A percentile compares a stretch with the other conserved stretches of the same genome.
Conservation (phyloP, 2,797 vertebrate species). For the Mormyrus hasselquistii region DNA sequence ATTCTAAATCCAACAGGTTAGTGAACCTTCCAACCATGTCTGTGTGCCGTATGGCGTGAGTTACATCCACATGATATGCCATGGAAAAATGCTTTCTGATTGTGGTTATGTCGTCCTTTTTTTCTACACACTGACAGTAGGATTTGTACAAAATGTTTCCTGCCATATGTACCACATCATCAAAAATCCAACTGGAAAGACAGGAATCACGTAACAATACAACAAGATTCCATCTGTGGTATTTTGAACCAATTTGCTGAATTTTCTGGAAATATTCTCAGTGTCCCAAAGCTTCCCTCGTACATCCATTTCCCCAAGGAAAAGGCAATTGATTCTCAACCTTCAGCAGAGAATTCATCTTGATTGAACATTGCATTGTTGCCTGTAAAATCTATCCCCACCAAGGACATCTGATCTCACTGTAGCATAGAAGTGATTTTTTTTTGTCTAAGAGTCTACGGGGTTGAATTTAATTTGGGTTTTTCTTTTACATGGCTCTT, state of each 20-base stretch:
- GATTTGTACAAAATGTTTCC: neutral
- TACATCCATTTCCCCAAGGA: slow-evolving; percentile 15
- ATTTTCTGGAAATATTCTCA: neutral
- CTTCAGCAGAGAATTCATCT: neutral
- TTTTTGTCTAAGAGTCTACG: slow-evolving; percentile 14
- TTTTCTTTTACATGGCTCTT: slow-evolving; percentile 19
- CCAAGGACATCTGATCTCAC: slow-evolving; percentile 24
- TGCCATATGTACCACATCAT: neutral
- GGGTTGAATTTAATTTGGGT: slow-evolving; percentile 9
- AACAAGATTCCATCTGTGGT: neutral
- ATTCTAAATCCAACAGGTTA: neutral
- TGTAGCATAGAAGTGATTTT: neutral
- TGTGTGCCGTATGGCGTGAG: neutral
- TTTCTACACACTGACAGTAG: neutral
- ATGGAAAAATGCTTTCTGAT: neutral
- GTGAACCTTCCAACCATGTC: neutral
- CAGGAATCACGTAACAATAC: neutral
- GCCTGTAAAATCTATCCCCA: neutral
- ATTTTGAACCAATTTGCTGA: neutral
- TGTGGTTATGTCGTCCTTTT: neutral
- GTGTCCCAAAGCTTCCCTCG: neutral
- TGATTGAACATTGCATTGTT: neutral
- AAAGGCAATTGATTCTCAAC: neutral
- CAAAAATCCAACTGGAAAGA: neutral
- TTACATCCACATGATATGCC: neutral